phyloP scores from a whole-genome alignment of 2,797 vertebrate species.

The Ctenopoma kingsleyae region DNA sequence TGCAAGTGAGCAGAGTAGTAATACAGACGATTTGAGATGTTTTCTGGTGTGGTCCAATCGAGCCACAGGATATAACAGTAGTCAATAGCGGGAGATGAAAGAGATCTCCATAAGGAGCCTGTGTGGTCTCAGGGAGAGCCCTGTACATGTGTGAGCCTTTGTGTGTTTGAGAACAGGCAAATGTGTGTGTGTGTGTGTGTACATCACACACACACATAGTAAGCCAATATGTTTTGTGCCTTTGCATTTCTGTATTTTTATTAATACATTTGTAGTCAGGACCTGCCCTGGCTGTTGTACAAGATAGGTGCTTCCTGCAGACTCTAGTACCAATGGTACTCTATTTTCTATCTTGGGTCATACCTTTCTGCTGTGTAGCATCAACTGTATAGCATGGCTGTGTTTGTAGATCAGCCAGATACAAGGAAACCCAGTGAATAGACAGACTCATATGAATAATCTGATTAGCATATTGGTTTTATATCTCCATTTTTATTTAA shows the following conservation, averaged over 20 bases:
- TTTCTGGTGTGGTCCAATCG: conserved; percentile 82
- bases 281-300: conserved; percentile 36
- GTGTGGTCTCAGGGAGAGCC: conserved; percentile 69
- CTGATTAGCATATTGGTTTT: conserved; percentile 54
- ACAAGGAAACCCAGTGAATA: conserved; percentile 36
- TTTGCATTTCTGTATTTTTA: conserved; percentile 39
- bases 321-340: conserved; percentile 52
- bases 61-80: conserved; percentile 78
- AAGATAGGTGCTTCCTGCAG: conserved; percentile 59
- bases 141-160: conserved; percentile 54
- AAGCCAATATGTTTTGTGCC: conserved; percentile 55
- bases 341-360: conserved; percentile 66
- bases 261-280: conserved; percentile 50
- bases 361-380: conserved; percentile 36
- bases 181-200: background rate
- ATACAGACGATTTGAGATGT: conserved; percentile 64
- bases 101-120: conserved; percentile 67
- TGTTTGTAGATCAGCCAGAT: conserved; percentile 62
- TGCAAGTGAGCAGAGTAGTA: conserved; percentile 39
- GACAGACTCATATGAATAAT: conserved; percentile 47
- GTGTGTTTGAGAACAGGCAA: conserved; percentile 11
- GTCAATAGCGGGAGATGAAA: conserved; percentile 83
- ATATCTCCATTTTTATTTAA: conserved; percentile 53
- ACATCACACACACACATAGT: background rate
- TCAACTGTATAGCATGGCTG: conserved; percentile 17